These are phyloP conservation scores for Drosophila testacea DNA, from an alignment of 2,888 invertebrate species.

Conservation along the genomic window DNA sequence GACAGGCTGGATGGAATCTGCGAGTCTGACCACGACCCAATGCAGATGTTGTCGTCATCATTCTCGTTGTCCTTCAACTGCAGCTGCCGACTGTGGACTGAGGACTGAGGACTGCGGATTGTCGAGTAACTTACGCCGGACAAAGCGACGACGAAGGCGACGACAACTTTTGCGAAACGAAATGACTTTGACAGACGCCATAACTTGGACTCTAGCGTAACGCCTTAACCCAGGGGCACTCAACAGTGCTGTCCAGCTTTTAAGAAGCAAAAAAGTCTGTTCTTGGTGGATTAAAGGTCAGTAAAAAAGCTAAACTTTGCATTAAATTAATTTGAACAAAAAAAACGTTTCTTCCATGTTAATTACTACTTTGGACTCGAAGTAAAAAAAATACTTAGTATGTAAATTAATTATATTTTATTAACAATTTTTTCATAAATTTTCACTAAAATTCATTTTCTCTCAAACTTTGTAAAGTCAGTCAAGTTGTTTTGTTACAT, in stretches of 20 bases:
- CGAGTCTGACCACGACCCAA: slow-evolving; percentile 67
- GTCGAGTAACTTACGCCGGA: slow-evolving; percentile 60
- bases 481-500: too few relatives aligned
- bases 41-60: slow-evolving; percentile 75
- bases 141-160: slow-evolving; percentile 57
- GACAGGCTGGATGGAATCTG: slow-evolving; percentile 45
- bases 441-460: too few relatives aligned
- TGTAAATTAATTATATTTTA: too few relatives aligned
- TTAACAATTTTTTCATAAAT: too few relatives aligned
- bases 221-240: slow-evolving; percentile 75
- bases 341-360: too few relatives aligned
- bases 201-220: slow-evolving; percentile 74
- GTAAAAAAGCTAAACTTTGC: too few relatives aligned
- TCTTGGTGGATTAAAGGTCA: too few relatives aligned
- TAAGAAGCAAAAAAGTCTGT: too few relatives aligned
- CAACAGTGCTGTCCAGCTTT: neutral
- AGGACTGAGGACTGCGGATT: slow-evolving; percentile 1
- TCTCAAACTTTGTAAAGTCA: too few relatives aligned
- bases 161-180: slow-evolving; percentile 71
- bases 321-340: too few relatives aligned
- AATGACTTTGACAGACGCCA: slow-evolving; percentile 80
- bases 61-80: slow-evolving; percentile 75
- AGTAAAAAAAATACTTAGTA: too few relatives aligned
- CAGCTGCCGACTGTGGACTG: slow-evolving; percentile 45
- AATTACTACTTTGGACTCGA: too few relatives aligned